Evolutionary conservation across 1,140 invertebrate genomes (phyloP), one percentile per base, ranked within the genome.

Genomic region (Drosophila chauvacae): DNA sequence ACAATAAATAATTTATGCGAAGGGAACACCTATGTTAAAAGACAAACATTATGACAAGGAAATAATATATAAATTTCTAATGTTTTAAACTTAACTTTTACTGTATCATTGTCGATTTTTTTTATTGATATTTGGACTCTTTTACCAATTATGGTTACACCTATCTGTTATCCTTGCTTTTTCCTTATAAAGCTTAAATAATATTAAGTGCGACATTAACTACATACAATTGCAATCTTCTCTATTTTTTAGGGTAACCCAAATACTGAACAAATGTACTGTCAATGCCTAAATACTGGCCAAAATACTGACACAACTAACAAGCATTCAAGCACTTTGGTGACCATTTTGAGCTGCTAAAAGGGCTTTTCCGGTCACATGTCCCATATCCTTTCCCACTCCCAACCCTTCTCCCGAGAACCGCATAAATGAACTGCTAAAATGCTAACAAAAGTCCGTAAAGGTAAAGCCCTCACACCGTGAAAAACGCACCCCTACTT

Each of bases 371-470:
- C 83, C 80, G 80, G 76, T 77, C 84, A 84, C 64, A 85, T 77
- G 61, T 74, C 66, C 65, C 61, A 39, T 71, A 41, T 71, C 44
- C 66, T 28, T 53, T 23, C 30, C 16, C 30, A 11, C 35, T 28
- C 56, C 48, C 23, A 28, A 1, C 13, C 61, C 30, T 18, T 53
- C 37, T 42, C 51, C 65, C 51, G 61, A 73, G 28, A 60, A 56
- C 69, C 82, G 47, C 83, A 80, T 88, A 87, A 88, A 88, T 87
- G 83, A 87, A 87, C 83, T 87, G 83, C 83, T 88, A 87, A 87
- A 87, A 88, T 84, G 83, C 77, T 68, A 88, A 83, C 80, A 80
- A 88, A 86, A 80, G 74, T 61, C 70, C 66, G 71, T 58, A 83
- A 53, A 63, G 72, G 80, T 83, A 76, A 69, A 61, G 62, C 65